Percentiles rank a stretch among this genome's conserved stretches.
Evolutionary conservation across 2,888 invertebrate genomes (phyloP).

Genomic region (Oligia strigilis): DNA sequence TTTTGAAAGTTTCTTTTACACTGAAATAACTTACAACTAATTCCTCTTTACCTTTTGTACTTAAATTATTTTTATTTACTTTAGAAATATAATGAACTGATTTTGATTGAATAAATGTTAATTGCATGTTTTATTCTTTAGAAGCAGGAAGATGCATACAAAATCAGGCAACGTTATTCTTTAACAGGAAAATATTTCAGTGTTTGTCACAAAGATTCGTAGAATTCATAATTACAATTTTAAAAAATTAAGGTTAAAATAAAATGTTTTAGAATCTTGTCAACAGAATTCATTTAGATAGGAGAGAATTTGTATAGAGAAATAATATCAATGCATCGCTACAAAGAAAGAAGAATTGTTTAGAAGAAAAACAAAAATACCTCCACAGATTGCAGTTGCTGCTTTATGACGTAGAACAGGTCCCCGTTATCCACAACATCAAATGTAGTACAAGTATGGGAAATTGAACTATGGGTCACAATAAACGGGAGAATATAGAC

Average conservation of each 20-base stretch:
- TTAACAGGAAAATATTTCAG: slow-evolving; percentile 41
- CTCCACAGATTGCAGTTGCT: slow-evolving; percentile 52
- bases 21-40: no score
- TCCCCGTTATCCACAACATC: slow-evolving; percentile 45
- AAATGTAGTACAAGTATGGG: slow-evolving; percentile 23
- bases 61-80: neutral
- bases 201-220: slow-evolving; percentile 1
- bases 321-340: neutral
- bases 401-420: slow-evolving; percentile 43
- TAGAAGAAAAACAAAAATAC: slow-evolving; percentile 43
- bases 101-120: neutral
- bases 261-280: neutral
- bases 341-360: neutral
- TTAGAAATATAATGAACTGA: neutral
- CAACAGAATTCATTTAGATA: neutral
- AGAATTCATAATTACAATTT: neutral
- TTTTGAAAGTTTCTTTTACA: neutral
- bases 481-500: slow-evolving; percentile 52
- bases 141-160: slow-evolving; percentile 29
- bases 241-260: neutral
- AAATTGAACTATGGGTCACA: slow-evolving; percentile 55
- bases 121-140: slow-evolving; percentile 34
- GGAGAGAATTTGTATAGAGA: neutral
- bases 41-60: neutral
- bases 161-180: slow-evolving; percentile 12